These are phyloP conservation scores for Ostrea denselamellosa DNA, from an alignment of 1,140 invertebrate species.

Conservation along the genomic window DNA sequence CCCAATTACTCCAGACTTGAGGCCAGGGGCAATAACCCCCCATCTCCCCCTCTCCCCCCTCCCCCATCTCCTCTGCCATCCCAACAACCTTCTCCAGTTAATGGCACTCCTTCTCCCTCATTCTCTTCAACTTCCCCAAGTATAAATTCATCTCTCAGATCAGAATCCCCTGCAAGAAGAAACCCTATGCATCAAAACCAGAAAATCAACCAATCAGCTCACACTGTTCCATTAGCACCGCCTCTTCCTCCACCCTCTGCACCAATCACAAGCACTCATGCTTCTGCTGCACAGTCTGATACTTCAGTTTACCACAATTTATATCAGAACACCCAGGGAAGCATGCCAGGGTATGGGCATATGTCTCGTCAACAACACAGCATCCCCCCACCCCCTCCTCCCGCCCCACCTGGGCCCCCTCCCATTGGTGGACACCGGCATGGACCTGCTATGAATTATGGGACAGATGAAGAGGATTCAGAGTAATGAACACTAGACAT, in stretches of 20 bases:
- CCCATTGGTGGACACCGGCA: neutral
- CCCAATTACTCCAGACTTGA: slow-evolving; percentile 33
- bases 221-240: slow-evolving; percentile 41
- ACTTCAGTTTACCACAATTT: slow-evolving; percentile 41
- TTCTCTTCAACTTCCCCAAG: slow-evolving; percentile 40
- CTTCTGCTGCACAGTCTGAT: slow-evolving; percentile 34
- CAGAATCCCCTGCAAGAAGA: slow-evolving; percentile 42
- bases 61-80: slow-evolving; percentile 16
- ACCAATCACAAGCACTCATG: neutral
- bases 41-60: slow-evolving; percentile 48
- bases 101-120: slow-evolving; percentile 44
- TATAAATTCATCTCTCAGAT: slow-evolving; percentile 26
- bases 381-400: slow-evolving; percentile 58
- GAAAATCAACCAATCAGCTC: slow-evolving; percentile 40
- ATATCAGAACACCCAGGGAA: slow-evolving; percentile 48
- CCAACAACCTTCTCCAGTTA: neutral
- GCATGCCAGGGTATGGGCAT: slow-evolving; percentile 39
- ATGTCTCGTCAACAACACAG: slow-evolving; percentile 53
- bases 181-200: neutral
- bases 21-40: slow-evolving; percentile 33
- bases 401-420: slow-evolving; percentile 43
- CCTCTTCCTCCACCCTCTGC: slow-evolving; percentile 60
- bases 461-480: slow-evolving; percentile 56
- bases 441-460: slow-evolving; percentile 45
- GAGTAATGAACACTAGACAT: slow-evolving; percentile 35